A percentile compares a stretch with the other conserved stretches of the same genome.
Conservation (phyloP, 92 coral and sea anemone species). For the Paragorgia papillata region DNA sequence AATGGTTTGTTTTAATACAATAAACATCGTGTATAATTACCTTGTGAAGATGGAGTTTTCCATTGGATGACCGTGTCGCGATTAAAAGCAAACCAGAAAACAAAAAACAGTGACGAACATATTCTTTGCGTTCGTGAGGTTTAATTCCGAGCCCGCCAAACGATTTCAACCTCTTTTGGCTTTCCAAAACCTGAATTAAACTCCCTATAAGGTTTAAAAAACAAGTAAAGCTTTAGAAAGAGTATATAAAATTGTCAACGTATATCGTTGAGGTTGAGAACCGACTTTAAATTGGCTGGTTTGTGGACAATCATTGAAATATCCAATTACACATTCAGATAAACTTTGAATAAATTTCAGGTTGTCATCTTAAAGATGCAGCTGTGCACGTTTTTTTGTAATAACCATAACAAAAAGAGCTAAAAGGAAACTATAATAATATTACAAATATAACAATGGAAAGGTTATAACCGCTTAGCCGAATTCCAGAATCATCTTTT, state of each 20-base stretch:
- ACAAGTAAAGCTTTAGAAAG: neutral
- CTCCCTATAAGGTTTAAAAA: slow-evolving; percentile 61
- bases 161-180: slow-evolving; percentile 69
- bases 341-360: neutral
- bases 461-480: too few relatives aligned
- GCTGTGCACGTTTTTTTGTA: too few relatives aligned
- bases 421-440: too few relatives aligned
- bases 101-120: slow-evolving; percentile 83
- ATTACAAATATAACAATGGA: too few relatives aligned
- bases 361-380: neutral
- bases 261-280: neutral
- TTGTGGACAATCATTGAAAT: too few relatives aligned
- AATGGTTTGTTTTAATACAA: too few relatives aligned
- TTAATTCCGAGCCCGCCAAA: slow-evolving; percentile 90
- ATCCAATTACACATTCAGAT: neutral
- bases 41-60: slow-evolving; percentile 90
- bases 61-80: slow-evolving; percentile 92
- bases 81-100: slow-evolving; percentile 88
- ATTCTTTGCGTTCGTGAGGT: slow-evolving; percentile 88
- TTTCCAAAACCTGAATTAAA: slow-evolving; percentile 85
- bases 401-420: too few relatives aligned
- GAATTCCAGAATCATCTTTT: too few relatives aligned
- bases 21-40: too few relatives aligned
- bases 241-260: neutral
- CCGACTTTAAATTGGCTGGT: neutral